Evolutionary conservation across 2,888 invertebrate genomes (phyloP).

Genomic region (Chouioia cunea): DNA sequence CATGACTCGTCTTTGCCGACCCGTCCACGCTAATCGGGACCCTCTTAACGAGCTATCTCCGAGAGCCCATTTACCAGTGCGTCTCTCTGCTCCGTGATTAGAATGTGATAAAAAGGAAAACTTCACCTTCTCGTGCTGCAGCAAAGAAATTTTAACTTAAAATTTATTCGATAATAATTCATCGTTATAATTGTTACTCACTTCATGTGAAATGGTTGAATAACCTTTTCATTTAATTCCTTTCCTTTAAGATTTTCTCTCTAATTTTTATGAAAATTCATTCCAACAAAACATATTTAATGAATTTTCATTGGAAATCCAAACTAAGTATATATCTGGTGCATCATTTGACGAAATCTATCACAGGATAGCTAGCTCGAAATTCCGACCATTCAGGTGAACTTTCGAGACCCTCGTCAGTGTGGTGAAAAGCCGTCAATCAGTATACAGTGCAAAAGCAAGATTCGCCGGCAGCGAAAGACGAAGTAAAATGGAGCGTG

Average conservation of each 20-base stretch:
- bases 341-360: background rate
- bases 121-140: too few relatives aligned
- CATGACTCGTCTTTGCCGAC: conserved; percentile 3
- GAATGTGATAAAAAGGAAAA: background rate
- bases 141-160: too few relatives aligned
- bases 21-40: conserved; percentile 18
- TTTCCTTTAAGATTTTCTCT: too few relatives aligned
- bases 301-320: too few relatives aligned
- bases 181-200: too few relatives aligned
- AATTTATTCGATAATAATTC: too few relatives aligned
- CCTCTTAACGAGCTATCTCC: conserved; percentile 16
- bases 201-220: too few relatives aligned
- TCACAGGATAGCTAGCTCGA: background rate
- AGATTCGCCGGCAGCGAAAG: conserved; percentile 9
- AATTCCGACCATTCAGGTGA: conserved; percentile 12
- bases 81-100: background rate
- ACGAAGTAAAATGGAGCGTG: conserved; percentile 18
- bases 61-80: background rate
- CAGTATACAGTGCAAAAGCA: background rate
- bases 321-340: background rate
- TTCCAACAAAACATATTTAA: too few relatives aligned
- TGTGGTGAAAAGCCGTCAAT: conserved; percentile 3
- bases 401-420: background rate
- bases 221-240: too few relatives aligned
- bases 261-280: too few relatives aligned